Conservation (phyloP, 2,113 vertebrate genomes). For the Elachura formosa region DNA sequence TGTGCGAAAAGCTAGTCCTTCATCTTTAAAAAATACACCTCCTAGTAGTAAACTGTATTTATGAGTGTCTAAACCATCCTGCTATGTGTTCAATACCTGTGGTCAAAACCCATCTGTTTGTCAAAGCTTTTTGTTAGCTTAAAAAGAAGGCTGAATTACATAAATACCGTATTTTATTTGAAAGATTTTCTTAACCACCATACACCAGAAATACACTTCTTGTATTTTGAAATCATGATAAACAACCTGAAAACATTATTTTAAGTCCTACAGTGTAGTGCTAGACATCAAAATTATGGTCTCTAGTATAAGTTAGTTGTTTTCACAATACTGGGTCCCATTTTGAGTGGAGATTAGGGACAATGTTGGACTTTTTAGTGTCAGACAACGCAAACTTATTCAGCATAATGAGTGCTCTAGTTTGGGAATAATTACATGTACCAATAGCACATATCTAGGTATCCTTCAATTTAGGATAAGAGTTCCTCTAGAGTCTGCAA, state of each 20-base stretch:
- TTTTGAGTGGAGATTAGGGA: not conserved
- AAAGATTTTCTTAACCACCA: not conserved
- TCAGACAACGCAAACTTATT: not conserved
- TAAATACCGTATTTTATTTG: not conserved
- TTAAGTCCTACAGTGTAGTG: not conserved
- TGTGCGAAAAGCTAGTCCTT: not conserved
- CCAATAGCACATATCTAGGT: not conserved
- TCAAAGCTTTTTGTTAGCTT: not conserved
- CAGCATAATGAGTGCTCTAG: not conserved
- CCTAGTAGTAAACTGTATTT: not conserved
- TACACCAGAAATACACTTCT: not conserved
- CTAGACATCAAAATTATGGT: not conserved
- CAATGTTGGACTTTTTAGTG: not conserved
- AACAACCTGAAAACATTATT: not conserved
- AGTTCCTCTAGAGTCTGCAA: not conserved
- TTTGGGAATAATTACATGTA: not conserved
- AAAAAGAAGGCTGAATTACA: not conserved
- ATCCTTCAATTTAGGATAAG: not conserved
- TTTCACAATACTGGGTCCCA: not conserved
- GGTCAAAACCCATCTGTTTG: not conserved
- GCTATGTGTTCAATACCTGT: not conserved
- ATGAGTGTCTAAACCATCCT: not conserved
- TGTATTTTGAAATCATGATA: not conserved
- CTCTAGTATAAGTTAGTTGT: not conserved
- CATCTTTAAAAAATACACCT: not conserved